Percentiles rank a stretch among this genome's conserved stretches.
phyloP scores from a whole-genome alignment of 2,797 vertebrate genomes.

The Sebastes iracundus region DNA sequence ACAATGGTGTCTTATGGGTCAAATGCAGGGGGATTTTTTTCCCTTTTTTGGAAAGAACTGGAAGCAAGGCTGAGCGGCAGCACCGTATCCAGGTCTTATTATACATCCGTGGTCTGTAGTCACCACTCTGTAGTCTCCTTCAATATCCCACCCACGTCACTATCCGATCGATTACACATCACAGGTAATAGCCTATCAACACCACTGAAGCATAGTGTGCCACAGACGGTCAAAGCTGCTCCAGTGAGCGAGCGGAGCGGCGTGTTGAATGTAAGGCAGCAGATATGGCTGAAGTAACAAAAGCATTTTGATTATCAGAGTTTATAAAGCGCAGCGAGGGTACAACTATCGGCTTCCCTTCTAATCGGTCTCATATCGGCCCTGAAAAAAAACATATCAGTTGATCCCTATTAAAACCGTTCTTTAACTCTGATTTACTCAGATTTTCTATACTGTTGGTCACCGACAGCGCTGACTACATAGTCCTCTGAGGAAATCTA shows the following conservation, averaged over 20 bases:
- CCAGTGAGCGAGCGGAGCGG: background rate
- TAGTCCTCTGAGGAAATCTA: constrained; percentile 18
- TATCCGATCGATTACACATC: background rate
- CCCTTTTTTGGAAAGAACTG: no score
- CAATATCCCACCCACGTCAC: no score
- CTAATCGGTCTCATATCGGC: background rate
- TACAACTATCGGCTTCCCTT: background rate
- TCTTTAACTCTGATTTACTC: background rate
- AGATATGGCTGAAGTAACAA: background rate
- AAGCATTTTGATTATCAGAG: background rate
- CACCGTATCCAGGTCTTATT: no score
- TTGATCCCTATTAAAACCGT: background rate
- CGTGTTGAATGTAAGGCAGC: background rate
- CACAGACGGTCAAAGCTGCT: background rate
- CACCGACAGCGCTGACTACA: background rate
- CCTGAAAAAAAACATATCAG: background rate
- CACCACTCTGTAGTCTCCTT: no score
- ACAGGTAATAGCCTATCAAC: background rate
- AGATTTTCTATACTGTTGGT: background rate
- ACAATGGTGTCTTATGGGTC: no score
- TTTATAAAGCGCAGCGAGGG: no score
- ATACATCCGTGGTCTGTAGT: no score
- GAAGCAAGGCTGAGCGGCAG: no score
- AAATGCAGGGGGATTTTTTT: no score
- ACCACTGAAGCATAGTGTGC: background rate